Percentiles rank a stretch among this genome's conserved stretches.
Conservation (phyloP, 2,797 vertebrate genomes). For the Characodon lateralis region DNA sequence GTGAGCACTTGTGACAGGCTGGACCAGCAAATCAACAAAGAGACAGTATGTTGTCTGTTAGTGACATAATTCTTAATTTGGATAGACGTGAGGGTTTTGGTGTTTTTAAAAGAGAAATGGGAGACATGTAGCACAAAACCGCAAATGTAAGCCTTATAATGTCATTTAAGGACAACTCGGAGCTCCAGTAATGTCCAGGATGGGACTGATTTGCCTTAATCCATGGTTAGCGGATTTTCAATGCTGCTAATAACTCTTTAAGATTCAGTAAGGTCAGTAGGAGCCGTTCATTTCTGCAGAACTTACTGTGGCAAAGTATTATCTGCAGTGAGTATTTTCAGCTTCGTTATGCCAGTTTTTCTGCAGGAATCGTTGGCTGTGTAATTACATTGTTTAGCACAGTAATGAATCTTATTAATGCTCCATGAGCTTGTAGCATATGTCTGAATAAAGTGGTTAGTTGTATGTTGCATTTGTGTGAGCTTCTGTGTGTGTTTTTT, state of each 20-base stretch:
- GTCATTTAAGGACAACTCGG: background rate
- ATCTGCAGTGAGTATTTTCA: constrained; percentile 2
- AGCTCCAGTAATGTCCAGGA: background rate
- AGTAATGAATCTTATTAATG: constrained; percentile 26
- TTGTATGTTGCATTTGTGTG: background rate
- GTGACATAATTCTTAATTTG: background rate
- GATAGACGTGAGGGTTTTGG: background rate
- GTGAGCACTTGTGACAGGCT: background rate
- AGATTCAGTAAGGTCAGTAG: background rate
- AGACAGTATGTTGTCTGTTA: background rate
- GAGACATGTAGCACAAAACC: background rate
- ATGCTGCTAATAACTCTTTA: background rate
- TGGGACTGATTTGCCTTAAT: background rate
- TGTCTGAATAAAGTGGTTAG: constrained; percentile 5
- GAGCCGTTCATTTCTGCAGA: background rate
- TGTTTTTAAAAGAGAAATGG: background rate
- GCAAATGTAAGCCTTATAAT: background rate
- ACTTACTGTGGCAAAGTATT: background rate
- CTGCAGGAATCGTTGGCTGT: constrained; percentile 18
- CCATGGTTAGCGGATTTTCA: background rate
- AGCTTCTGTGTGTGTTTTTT: background rate
- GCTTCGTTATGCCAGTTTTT: constrained; percentile 21
- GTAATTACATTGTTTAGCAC: constrained; percentile 18
- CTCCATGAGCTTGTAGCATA: constrained; percentile 15
- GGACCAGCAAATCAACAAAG: constrained; percentile 12